Evolutionary conservation across 2,888 invertebrate species (phyloP).

Genomic region (Papilio gigon): DNA sequence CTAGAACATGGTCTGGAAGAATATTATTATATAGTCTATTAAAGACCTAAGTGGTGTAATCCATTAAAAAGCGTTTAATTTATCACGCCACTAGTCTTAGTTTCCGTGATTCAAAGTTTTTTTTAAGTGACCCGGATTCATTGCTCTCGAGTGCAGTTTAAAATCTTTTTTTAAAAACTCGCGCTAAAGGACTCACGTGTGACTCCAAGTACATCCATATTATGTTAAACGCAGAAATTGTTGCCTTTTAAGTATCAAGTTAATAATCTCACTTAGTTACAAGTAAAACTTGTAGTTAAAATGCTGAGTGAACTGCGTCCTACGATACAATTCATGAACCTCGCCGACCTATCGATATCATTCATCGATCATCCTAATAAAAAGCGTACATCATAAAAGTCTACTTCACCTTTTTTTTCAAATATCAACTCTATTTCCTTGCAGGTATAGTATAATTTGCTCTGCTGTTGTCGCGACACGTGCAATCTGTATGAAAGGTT

Average conservation of each 20-base stretch:
- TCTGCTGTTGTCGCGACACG: slow-evolving; percentile 54
- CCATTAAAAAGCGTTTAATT: too few species aligned
- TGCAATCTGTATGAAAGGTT: slow-evolving; percentile 70
- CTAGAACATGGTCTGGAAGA: too few species aligned
- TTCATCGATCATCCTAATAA: slow-evolving; percentile 63
- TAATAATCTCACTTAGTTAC: background rate
- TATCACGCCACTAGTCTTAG: too few species aligned
- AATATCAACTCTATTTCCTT: slow-evolving; percentile 22
- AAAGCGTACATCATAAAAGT: slow-evolving; percentile 36
- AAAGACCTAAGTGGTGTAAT: too few species aligned
- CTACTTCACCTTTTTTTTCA: slow-evolving; percentile 38
- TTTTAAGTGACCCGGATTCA: too few species aligned
- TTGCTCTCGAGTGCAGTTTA: too few species aligned
- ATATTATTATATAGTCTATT: too few species aligned
- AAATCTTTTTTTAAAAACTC: too few species aligned
- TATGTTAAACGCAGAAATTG: background rate
- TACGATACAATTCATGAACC: slow-evolving; percentile 32
- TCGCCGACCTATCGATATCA: slow-evolving; percentile 62
- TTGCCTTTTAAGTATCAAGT: background rate
- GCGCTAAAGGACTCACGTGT: too few species aligned
- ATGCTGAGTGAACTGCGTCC: slow-evolving; percentile 7
- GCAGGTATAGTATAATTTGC: slow-evolving; percentile 47
- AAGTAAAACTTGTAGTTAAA: slow-evolving; percentile 11
- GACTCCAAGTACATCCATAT: too few species aligned
- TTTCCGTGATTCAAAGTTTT: too few species aligned